Conservation (phyloP, 2,888 invertebrate species). For the Xanthorhoe designata region DNA sequence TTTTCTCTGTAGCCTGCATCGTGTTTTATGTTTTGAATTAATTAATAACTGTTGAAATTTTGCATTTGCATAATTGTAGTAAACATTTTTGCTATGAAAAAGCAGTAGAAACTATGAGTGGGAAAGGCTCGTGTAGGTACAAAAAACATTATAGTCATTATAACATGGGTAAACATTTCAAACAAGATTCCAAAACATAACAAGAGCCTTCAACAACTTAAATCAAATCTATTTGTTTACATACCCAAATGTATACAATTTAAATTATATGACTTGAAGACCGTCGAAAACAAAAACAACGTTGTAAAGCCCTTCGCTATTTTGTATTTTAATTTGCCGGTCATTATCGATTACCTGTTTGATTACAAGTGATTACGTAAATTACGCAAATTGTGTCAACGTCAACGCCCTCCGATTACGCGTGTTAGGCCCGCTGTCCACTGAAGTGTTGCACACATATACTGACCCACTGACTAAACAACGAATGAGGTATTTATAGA, state of each 20-base stretch:
- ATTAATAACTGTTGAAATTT: no score
- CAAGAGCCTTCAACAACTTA: background rate
- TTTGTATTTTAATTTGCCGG: constrained; percentile 37
- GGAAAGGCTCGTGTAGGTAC: no score
- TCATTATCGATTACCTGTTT: constrained; percentile 41
- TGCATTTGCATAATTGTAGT: no score
- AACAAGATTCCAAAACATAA: background rate
- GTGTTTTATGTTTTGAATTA: no score
- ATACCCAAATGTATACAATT: background rate
- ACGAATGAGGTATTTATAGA: no score
- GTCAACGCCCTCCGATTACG: constrained; percentile 40
- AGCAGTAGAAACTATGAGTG: no score
- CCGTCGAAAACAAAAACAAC: constrained; percentile 11
- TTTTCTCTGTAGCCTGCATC: no score
- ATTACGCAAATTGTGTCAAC: constrained; percentile 43
- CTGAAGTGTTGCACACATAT: constrained; percentile 3
- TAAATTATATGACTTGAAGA: constrained; percentile 4
- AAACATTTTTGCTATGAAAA: no score
- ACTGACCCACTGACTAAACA: background rate
- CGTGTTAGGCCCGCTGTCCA: constrained; percentile 9
- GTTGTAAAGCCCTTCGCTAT: constrained; percentile 10
- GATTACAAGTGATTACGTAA: constrained; percentile 42
- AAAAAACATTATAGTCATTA: background rate
- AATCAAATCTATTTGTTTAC: constrained; percentile 9
- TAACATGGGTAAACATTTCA: background rate